phyloP scores from a whole-genome alignment of 2,888 invertebrate genomes.

The Lycia hirtaria region DNA sequence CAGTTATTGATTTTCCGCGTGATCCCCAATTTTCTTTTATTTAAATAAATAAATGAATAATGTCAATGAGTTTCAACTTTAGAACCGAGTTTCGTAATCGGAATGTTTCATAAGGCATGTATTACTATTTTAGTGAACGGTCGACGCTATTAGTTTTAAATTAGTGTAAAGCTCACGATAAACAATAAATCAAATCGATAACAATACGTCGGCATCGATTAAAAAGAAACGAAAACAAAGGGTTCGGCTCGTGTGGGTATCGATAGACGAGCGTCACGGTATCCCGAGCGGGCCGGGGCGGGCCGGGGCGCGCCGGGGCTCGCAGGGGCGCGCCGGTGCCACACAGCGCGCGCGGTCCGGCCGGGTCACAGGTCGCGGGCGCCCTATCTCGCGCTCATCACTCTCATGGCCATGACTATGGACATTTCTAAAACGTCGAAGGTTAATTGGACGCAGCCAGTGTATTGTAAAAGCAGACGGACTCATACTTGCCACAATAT shows the following conservation, averaged over 20 bases:
- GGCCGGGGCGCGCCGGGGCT: background rate
- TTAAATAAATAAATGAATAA: too few relatives aligned
- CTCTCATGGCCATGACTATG: constrained; percentile 75
- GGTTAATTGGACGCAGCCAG: constrained; percentile 81
- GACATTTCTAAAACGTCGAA: constrained; percentile 76
- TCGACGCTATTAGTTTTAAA: constrained; percentile 2
- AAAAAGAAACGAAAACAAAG: constrained; percentile 22
- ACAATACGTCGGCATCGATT: constrained; percentile 47
- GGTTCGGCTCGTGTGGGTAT: constrained; percentile 3
- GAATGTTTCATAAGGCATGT: background rate
- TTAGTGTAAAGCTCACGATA: constrained; percentile 17
- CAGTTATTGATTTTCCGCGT: too few relatives aligned
- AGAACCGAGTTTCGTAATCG: background rate
- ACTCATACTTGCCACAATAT: background rate
- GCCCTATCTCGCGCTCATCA: constrained; percentile 58
- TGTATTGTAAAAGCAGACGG: constrained; percentile 67
- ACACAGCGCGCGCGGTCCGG: constrained; percentile 54
- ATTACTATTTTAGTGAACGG: background rate
- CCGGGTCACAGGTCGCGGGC: constrained; percentile 72
- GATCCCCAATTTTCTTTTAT: too few relatives aligned
- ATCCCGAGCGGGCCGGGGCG: background rate
- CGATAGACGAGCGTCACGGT: background rate
- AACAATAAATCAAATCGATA: constrained; percentile 37
- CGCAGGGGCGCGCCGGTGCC: constrained; percentile 56
- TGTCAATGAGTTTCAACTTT: too few relatives aligned